Evolutionary conservation across 2,888 invertebrate genomes (phyloP).

Genomic region (Empis stercorea): DNA sequence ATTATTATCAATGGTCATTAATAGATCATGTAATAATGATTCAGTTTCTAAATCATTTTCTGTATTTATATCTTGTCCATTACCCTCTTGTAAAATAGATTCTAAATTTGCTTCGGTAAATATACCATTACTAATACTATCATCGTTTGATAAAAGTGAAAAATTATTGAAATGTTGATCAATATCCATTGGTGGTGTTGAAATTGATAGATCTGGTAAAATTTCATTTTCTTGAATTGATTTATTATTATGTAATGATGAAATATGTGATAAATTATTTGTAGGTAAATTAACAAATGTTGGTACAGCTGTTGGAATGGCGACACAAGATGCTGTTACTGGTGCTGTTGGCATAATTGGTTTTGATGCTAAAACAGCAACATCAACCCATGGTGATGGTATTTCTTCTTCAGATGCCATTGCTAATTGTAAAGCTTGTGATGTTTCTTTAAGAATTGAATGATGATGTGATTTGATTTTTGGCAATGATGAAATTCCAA

Average conservation of each 20-base stretch:
- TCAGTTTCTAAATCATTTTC: conserved; percentile 32
- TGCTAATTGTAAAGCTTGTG: conserved; percentile 56
- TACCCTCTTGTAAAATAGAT: conserved; percentile 25
- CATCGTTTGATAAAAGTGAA: conserved; percentile 7
- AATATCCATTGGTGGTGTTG: conserved; percentile 16
- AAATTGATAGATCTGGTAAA: neutral
- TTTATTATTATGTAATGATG: neutral
- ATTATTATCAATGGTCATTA: conserved; percentile 34
- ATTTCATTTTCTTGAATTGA: neutral
- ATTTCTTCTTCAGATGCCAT: conserved; percentile 63
- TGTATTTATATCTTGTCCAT: conserved; percentile 13
- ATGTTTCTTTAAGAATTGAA: conserved; percentile 27
- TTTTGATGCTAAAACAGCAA: conserved; percentile 52
- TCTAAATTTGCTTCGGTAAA: conserved; percentile 26
- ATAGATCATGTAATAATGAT: conserved; percentile 32
- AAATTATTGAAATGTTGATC: conserved; percentile 16
- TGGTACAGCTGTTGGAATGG: conserved; percentile 31
- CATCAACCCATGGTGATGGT: conserved; percentile 63
- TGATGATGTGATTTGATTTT: neutral
- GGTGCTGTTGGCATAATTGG: conserved; percentile 44
- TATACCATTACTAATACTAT: conserved; percentile 2
- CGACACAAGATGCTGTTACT: conserved; percentile 39
- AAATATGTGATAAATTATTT: conserved; percentile 9
- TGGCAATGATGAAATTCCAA: neutral
- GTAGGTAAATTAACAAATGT: conserved; percentile 33